phyloP scores from a whole-genome alignment of 1,140 invertebrate species.

The Drosophila athabasca region DNA sequence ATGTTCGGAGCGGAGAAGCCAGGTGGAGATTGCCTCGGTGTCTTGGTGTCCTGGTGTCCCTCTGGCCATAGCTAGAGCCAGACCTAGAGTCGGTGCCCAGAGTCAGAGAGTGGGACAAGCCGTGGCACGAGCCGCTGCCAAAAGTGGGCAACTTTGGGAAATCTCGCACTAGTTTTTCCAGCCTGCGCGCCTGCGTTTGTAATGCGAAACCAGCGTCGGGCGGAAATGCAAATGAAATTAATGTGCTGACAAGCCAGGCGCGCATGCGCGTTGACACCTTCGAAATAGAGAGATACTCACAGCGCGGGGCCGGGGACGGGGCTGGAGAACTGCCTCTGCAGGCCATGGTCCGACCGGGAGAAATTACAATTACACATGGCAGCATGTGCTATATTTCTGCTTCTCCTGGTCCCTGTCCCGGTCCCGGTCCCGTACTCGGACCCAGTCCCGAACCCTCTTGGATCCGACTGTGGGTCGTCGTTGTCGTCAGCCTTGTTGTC shows the following conservation, averaged over 20 bases:
- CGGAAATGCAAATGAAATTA: constrained; percentile 83
- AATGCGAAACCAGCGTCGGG: constrained; percentile 77
- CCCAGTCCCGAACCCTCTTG: not conserved
- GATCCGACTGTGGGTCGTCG: constrained; percentile 42
- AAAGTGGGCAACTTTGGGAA: constrained; percentile 71
- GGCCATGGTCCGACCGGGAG: constrained; percentile 33
- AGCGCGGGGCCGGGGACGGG: constrained; percentile 3
- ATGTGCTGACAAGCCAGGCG: constrained; percentile 80
- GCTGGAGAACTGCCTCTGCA: too few species aligned
- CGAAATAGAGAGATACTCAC: constrained; percentile 25
- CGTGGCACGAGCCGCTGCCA: constrained; percentile 68
- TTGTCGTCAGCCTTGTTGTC: constrained; percentile 52
- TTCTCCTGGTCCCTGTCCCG: constrained; percentile 1
- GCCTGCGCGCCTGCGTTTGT: constrained; percentile 62
- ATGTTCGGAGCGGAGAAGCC: constrained; percentile 59
- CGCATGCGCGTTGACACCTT: constrained; percentile 81
- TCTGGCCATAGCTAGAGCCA: not conserved
- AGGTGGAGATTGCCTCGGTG: constrained; percentile 56
- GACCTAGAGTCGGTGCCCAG: not conserved
- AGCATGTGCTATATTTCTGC: constrained; percentile 78
- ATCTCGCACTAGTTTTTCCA: constrained; percentile 77
- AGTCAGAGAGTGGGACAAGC: constrained; percentile 14
- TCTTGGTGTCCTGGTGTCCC: not conserved
- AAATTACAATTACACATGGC: constrained; percentile 78
- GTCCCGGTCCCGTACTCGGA: too few species aligned